phyloP scores from a whole-genome alignment of 2,888 invertebrate genomes.

The Kryphioiulus occultus region DNA sequence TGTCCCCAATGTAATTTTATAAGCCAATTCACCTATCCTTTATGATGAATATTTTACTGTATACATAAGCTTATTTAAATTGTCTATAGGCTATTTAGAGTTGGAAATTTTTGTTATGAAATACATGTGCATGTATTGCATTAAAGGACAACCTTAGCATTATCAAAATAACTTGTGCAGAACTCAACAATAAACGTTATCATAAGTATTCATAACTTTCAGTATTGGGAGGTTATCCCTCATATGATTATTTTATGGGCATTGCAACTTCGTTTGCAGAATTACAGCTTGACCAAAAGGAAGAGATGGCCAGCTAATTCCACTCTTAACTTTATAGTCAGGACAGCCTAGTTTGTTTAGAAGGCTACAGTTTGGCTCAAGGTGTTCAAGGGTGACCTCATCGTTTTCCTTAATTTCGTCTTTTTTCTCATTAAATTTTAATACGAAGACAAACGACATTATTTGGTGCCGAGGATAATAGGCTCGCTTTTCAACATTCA shows the following conservation, averaged over 20 bases:
- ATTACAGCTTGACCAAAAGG: not conserved
- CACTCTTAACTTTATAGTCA: not conserved
- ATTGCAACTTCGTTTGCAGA: not conserved
- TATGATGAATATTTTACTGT: too few species aligned
- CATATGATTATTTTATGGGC: not conserved
- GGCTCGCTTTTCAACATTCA: not conserved
- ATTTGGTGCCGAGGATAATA: not conserved
- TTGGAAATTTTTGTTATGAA: too few species aligned
- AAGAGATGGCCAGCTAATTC: not conserved
- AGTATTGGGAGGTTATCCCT: not conserved
- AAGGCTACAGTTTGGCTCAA: not conserved
- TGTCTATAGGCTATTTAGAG: too few species aligned
- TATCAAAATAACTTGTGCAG: too few species aligned
- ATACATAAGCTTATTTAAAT: too few species aligned
- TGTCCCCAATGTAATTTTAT: too few species aligned
- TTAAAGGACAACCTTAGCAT: too few species aligned
- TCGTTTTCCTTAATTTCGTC: not conserved
- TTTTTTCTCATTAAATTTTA: not conserved
- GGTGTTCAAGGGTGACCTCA: not conserved
- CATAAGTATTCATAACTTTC: not conserved
- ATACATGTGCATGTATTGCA: too few species aligned
- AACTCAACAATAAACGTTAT: too few species aligned
- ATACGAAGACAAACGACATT: not conserved
- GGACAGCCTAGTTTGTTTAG: not conserved
- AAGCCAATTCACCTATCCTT: too few species aligned